Base-by-base conservation (phyloP, 2,888 invertebrate species). In the Clanis bilineata region DNA sequence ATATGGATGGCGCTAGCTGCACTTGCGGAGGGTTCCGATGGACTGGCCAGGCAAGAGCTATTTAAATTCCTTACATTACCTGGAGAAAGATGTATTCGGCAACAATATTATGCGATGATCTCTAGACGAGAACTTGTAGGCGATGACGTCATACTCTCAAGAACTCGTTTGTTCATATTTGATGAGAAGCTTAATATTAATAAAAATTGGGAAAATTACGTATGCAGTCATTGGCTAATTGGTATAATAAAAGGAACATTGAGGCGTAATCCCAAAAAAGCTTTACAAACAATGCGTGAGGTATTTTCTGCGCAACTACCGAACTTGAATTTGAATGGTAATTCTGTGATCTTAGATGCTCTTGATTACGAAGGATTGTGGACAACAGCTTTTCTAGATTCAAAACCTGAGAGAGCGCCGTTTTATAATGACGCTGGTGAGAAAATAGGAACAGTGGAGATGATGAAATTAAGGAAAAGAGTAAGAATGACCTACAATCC, bases 1-100 rank as follows among this genome's bases (percentile, higher is more conserved):
- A 39, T 51, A 28, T 58, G 58, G 58, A 21, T 58, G 36, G 18
- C 47, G 10, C 51, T 58, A 23, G 58, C 58, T 12, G 58, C 58
- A 25, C 47, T 58, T 38, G 58, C 51, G 9, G 58, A 58, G n/a
- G 58, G 56, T 10, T 43, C 54, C 12, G 15, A 43, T 36, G 59
- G 55, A 22, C 22, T 32, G 6, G 59, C 55, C 39, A 54, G 55
- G n/a, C 43, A 59, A 18, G 59, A 55, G 32, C 6, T 59, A 6
- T 59, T 59, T 32, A 41, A 55, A 36, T 32, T 55, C 7, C 59
- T 43, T 25, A 55, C 43, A 21, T 32, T 59, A 32, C 59, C 54
- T 1, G 55, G 51, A 51, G 58, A 58, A 4, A 59, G 18, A 43
- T 55, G 59, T 32, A 36, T 32, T 18, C 28, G 59, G 3, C 51